A percentile compares a stretch with the other conserved stretches of the same genome.
phyloP scores from a whole-genome alignment of 2,888 invertebrate genomes.

The Oscheius myriophilus region DNA sequence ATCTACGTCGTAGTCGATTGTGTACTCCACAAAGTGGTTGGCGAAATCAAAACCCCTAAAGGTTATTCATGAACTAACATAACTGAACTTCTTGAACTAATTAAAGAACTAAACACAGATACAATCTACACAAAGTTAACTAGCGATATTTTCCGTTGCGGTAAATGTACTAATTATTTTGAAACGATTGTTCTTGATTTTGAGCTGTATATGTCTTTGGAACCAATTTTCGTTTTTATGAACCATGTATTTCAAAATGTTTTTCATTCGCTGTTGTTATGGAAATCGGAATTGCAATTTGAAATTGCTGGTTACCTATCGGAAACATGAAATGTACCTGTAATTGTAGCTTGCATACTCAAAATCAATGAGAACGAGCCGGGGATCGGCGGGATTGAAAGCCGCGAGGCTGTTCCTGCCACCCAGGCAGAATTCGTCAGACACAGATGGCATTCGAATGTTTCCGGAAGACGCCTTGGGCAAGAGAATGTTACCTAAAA shows the following conservation, averaged over 20 bases:
- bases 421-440: conserved; percentile 47
- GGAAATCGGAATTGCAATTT: no score
- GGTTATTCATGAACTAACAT: no score
- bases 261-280: no score
- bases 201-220: no score
- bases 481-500: conserved; percentile 71
- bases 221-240: no score
- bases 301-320: no score
- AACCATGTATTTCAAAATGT: no score
- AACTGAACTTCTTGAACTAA: conserved; percentile 3
- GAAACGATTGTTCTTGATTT: no score
- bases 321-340: conserved; percentile 67
- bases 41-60: conserved; percentile 87
- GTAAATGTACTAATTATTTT: no score
- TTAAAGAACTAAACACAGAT: no score
- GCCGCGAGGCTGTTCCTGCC: conserved; percentile 61
- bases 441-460: conserved; percentile 63
- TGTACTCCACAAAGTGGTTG: conserved; percentile 91
- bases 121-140: no score
- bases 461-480: conserved; percentile 70
- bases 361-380: conserved; percentile 86
- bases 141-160: no score
- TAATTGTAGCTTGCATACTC: conserved; percentile 96
- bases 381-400: conserved; percentile 66
- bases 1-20: conserved; percentile 85